These are phyloP conservation scores for Cyphomyrus discorhynchus DNA, from an alignment of 2,113 vertebrate genomes.

Conservation along the genomic window DNA sequence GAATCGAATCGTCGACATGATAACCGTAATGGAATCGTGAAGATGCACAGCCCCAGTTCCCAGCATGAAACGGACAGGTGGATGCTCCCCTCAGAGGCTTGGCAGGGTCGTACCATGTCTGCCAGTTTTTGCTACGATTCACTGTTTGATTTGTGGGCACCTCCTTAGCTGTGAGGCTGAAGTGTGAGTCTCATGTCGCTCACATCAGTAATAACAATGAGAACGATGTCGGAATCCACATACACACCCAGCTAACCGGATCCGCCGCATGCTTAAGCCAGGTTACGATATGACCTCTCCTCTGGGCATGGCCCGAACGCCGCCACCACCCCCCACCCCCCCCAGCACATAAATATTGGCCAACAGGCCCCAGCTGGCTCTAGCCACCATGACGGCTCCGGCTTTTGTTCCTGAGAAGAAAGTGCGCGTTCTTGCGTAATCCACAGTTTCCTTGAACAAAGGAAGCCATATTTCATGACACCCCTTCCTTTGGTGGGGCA, in stretches of 20 bases:
- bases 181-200: neutral
- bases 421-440: neutral
- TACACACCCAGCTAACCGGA: neutral
- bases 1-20: too few relatives aligned
- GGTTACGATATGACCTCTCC: neutral
- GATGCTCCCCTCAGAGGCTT: neutral
- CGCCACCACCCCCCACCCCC: neutral
- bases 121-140: neutral
- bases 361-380: neutral
- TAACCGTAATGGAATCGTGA: too few relatives aligned
- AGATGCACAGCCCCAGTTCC: neutral
- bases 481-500: neutral
- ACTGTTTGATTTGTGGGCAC: neutral
- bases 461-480: neutral
- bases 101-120: neutral
- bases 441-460: conserved; percentile 2
- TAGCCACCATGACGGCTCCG: neutral
- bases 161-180: neutral
- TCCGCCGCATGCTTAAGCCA: neutral
- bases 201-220: neutral
- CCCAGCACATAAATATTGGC: neutral
- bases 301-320: neutral
- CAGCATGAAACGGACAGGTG: neutral
- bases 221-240: neutral
- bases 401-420: neutral